These are phyloP conservation scores for Ataeniobius toweri DNA, from an alignment of 2,797 vertebrate genomes.

Conservation along the genomic window DNA sequence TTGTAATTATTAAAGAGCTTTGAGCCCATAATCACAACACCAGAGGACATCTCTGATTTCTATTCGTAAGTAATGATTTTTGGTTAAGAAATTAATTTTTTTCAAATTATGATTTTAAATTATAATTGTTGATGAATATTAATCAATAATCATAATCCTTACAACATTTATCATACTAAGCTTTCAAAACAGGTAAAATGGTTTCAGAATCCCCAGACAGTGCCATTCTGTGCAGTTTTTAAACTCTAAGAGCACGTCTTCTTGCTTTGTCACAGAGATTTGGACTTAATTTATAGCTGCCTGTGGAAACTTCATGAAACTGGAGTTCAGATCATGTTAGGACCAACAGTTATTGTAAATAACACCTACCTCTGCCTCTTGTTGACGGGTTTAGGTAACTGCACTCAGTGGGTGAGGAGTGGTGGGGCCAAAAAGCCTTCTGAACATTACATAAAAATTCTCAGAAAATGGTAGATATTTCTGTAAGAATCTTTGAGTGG, in stretches of 20 bases:
- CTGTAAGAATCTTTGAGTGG: background rate
- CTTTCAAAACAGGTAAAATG: background rate
- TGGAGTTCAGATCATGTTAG: conserved; percentile 21
- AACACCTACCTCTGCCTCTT: conserved; percentile 58
- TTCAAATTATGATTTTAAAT: no score
- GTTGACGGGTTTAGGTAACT: conserved; percentile 50
- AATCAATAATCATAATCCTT: no score
- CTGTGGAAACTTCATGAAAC: conserved; percentile 45
- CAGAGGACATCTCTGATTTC: no score
- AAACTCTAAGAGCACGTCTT: no score
- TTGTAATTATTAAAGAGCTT: no score
- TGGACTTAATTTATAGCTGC: conserved; percentile 46
- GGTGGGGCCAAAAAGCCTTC: background rate
- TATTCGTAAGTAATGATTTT: no score
- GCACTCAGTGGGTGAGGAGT: conserved; percentile 12
- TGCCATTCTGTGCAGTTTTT: background rate
- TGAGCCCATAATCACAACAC: no score
- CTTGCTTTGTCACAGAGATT: background rate
- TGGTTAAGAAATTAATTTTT: no score
- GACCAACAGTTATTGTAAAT: conserved; percentile 38
- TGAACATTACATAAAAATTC: conserved; percentile 4
- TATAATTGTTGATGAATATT: no score
- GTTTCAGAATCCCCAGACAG: background rate
- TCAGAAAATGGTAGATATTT: background rate
- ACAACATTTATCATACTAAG: background rate